A percentile compares a stretch with the other conserved stretches of the same genome.
Conservation (phyloP, 2,797 vertebrate species). For the Diplodus puntazzo region DNA sequence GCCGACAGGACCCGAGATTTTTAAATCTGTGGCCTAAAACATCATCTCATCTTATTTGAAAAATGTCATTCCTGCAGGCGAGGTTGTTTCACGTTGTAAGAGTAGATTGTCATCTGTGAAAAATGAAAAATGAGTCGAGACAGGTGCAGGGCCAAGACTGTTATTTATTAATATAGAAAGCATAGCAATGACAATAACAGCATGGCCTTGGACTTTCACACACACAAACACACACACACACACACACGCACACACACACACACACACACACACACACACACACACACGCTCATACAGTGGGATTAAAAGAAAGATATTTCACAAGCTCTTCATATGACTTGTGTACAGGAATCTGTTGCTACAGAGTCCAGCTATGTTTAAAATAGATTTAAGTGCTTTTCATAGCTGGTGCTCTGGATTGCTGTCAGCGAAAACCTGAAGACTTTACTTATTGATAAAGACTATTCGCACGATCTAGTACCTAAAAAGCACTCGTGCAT, state of each 20-base stretch:
- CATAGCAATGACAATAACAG: slow-evolving; percentile 66
- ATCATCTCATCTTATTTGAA: slow-evolving; percentile 60
- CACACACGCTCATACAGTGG: slow-evolving; percentile 22
- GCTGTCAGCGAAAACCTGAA: slow-evolving; percentile 60
- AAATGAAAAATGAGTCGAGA: slow-evolving; percentile 43
- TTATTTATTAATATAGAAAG: slow-evolving; percentile 64
- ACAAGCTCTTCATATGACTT: slow-evolving; percentile 54
- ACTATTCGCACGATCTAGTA: slow-evolving; percentile 45
- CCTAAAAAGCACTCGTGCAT: slow-evolving; percentile 56
- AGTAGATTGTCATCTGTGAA: slow-evolving; percentile 59
- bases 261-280: slow-evolving; percentile 17
- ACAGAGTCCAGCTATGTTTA: slow-evolving; percentile 51
- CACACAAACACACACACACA: slow-evolving; percentile 17
- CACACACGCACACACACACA: slow-evolving; percentile 14
- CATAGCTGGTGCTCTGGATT: slow-evolving; percentile 33
- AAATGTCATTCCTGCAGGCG: slow-evolving; percentile 55
- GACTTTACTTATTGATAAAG: slow-evolving; percentile 77
- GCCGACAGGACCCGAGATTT: slow-evolving; percentile 60
- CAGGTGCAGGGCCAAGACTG: slow-evolving; percentile 56
- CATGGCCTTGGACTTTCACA: slow-evolving; percentile 68
- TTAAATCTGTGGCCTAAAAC: slow-evolving; percentile 62
- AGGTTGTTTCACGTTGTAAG: slow-evolving; percentile 36
- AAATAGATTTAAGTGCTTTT: slow-evolving; percentile 75
- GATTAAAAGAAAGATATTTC: slow-evolving; percentile 55
- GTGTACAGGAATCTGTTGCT: slow-evolving; percentile 58